Base-by-base conservation (phyloP, 2,888 invertebrate genomes). In the Meteorus cinctellus region DNA sequence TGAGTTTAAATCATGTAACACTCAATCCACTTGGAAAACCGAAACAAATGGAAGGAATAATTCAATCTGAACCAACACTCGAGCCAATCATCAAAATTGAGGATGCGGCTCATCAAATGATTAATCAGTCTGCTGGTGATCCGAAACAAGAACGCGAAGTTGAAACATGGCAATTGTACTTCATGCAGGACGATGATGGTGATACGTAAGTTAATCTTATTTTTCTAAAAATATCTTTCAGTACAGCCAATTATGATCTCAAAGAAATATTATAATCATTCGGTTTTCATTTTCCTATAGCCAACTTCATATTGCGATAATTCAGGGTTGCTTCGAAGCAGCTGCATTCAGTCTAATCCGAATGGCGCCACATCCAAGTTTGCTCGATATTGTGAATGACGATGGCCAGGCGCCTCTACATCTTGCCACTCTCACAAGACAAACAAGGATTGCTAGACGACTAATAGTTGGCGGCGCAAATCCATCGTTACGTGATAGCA, bases 391-490 rank as follows among this genome's bases (percentile, higher is more conserved):
- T 51, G 92, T 93, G 71, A 98, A 98, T 90, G 94, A 96, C 90
- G 92, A 93, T 74, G 93, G 94, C 6, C 94, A 95, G 84, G 95
- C 97, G 1, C 94, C 97, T 0, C 90, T 98, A n/a, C 97, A 98
- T 90, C 90, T 97, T 78, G 96, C 97, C 0, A 96, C 96, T 1
- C 91, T 96, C 81, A 95, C 95, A 55, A 92, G 93, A 12, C 95
- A 97, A 87, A 92, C 94, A 51, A 91, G 92, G 63, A 92, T 97
- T 66, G 93, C 94, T 1, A 92, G 96, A 79, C 93, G 94, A 90
- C 91, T 98, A 76, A 92, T 97, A 36, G 91, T 94, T 36, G 96
- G 96, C 1, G 97, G 97, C 24, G 96, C 96, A 0, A 88, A 90
- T 72, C 90, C 91, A 1, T 89, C 90, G 0, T 31, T 82, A 4